Percentiles rank a stretch among this genome's conserved stretches.
Conservation (phyloP, 92 coral and sea anemone species). For the Parazoanthus atlanticus region DNA sequence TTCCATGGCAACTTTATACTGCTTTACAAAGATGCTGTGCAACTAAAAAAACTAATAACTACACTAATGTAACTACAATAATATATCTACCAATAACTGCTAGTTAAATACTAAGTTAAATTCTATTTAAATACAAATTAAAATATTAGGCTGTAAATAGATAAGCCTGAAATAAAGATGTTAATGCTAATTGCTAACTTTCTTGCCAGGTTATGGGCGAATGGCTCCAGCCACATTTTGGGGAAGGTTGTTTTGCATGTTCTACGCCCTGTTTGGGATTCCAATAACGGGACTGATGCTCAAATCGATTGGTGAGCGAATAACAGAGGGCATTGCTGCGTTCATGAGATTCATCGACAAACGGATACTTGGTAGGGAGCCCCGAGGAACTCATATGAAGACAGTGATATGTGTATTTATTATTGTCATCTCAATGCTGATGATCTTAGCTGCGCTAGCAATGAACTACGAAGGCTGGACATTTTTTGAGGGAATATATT, state of each 20-base stretch:
- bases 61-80: no score
- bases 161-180: no score
- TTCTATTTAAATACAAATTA: no score
- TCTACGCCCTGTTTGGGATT: conserved; percentile 98
- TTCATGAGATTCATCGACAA: conserved; percentile 77
- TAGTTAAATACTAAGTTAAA: no score
- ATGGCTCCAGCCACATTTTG: conserved; percentile 97
- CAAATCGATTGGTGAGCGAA: conserved; percentile 96
- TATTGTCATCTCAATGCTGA: conserved; percentile 76
- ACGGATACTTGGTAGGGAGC: conserved; percentile 79
- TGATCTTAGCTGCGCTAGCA: conserved; percentile 85
- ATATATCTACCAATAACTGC: no score
- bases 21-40: no score
- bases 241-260: conserved; percentile 93
- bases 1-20: no score
- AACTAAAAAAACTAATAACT: no score
- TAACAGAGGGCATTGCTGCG: conserved; percentile 89
- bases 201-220: conserved; percentile 81
- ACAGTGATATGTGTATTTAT: conserved; percentile 84
- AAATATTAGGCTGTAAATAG: no score
- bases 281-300: conserved; percentile 99
- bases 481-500: conserved; percentile 96
- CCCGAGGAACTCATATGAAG: conserved; percentile 75
- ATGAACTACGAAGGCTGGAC: conserved; percentile 98
- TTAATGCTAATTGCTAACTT: no score